Conservation (phyloP, 1,140 invertebrate species). For the Agraylea sexmaculata region DNA sequence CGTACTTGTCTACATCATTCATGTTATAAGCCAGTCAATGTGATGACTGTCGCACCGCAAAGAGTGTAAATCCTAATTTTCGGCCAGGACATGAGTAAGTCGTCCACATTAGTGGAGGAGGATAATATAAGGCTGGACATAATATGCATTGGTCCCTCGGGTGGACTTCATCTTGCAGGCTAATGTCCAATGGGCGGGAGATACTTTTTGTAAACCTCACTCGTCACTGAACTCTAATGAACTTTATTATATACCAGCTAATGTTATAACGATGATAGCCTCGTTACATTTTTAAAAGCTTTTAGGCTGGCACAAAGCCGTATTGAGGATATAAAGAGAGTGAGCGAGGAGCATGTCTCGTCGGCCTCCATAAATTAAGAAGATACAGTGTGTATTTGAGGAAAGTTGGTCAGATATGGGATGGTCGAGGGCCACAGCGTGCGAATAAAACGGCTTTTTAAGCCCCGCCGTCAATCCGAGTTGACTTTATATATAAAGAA, state of each 20-base stretch:
- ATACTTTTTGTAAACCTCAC: conserved; percentile 13
- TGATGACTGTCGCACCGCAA: background rate
- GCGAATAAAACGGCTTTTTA: conserved; percentile 13
- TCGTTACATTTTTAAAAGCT: too few relatives aligned
- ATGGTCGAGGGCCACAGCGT: conserved; percentile 5
- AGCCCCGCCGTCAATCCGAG: conserved; percentile 18
- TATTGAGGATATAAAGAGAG: too few relatives aligned
- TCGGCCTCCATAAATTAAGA: too few relatives aligned
- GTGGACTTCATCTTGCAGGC: conserved; percentile 20
- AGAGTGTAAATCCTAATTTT: background rate
- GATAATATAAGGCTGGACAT: conserved; percentile 10
- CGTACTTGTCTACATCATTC: too few relatives aligned
- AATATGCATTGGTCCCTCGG: conserved; percentile 23
- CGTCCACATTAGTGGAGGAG: conserved; percentile 19
- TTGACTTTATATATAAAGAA: too few relatives aligned
- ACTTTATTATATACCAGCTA: too few relatives aligned
- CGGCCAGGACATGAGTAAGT: too few relatives aligned
- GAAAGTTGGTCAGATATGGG: background rate
- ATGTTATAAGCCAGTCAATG: conserved; percentile 1
- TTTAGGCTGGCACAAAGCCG: too few relatives aligned
- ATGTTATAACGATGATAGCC: too few relatives aligned
- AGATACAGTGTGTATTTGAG: too few relatives aligned
- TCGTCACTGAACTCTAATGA: too few relatives aligned
- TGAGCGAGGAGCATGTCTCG: too few relatives aligned
- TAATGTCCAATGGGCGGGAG: conserved; percentile 17